phyloP scores from a whole-genome alignment of 2,797 vertebrate species.

The Acomys russatus region DNA sequence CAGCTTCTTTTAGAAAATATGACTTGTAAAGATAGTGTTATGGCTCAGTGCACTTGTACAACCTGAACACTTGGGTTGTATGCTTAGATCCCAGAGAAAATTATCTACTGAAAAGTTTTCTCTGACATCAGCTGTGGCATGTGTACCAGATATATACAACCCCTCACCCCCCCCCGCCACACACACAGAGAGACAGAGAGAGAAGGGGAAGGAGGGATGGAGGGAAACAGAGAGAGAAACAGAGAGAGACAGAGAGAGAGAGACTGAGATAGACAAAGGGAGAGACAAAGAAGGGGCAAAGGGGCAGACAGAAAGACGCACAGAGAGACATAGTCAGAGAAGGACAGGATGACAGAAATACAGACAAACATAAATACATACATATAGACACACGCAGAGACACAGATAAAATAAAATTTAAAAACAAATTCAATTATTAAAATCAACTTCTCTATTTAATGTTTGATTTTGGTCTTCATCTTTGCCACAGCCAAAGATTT shows the following conservation, averaged over 20 bases:
- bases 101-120: neutral
- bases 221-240: no score
- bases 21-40: neutral
- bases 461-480: neutral
- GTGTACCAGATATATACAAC: neutral
- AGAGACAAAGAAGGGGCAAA: no score
- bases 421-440: neutral
- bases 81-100: neutral
- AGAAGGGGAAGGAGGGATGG: no score
- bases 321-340: no score
- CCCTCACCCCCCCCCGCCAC: no score
- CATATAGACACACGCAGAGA: neutral
- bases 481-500: neutral
- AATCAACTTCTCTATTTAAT: neutral
- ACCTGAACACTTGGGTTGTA: neutral
- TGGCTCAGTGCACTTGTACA: neutral
- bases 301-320: no score
- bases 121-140: neutral
- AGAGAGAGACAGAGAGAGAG: neutral
- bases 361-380: neutral
- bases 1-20: constrained; percentile 37
- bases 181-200: no score
- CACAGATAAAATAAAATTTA: neutral
- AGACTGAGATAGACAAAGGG: no score
- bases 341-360: neutral